phyloP scores from a whole-genome alignment of 2,888 invertebrate genomes.

The Synergus itoensis region DNA sequence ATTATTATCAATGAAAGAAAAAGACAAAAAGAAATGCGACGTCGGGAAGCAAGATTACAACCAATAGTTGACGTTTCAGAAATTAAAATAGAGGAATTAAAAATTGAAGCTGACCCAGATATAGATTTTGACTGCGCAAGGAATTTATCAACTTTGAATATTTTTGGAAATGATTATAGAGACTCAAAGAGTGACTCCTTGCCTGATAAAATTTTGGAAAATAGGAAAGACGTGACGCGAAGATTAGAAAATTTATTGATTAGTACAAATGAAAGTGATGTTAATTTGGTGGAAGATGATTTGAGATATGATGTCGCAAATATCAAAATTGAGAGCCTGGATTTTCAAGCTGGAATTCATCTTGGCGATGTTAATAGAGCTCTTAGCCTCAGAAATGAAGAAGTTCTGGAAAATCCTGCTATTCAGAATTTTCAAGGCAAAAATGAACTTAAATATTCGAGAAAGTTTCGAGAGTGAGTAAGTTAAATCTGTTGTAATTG shows the following conservation, averaged over 20 bases:
- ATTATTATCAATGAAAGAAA: constrained; percentile 30
- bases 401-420: constrained; percentile 10
- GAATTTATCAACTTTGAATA: constrained; percentile 58
- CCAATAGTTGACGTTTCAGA: constrained; percentile 45
- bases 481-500: constrained; percentile 22
- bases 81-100: constrained; percentile 59
- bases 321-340: neutral
- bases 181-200: constrained; percentile 44
- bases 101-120: constrained; percentile 59
- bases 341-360: neutral
- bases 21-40: constrained; percentile 12
- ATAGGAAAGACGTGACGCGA: constrained; percentile 57
- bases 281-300: constrained; percentile 10
- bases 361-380: neutral
- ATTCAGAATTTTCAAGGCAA: neutral
- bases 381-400: neutral
- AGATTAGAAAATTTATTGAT: constrained; percentile 54
- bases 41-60: constrained; percentile 41
- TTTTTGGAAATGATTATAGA: constrained; percentile 60
- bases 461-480: constrained; percentile 69
- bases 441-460: constrained; percentile 53
- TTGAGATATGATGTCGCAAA: constrained; percentile 12
- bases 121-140: constrained; percentile 57
- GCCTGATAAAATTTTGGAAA: constrained; percentile 52
- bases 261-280: neutral